Evolutionary conservation across 1,140 invertebrate species (phyloP).

Genomic region (Steinernema feltiae): DNA sequence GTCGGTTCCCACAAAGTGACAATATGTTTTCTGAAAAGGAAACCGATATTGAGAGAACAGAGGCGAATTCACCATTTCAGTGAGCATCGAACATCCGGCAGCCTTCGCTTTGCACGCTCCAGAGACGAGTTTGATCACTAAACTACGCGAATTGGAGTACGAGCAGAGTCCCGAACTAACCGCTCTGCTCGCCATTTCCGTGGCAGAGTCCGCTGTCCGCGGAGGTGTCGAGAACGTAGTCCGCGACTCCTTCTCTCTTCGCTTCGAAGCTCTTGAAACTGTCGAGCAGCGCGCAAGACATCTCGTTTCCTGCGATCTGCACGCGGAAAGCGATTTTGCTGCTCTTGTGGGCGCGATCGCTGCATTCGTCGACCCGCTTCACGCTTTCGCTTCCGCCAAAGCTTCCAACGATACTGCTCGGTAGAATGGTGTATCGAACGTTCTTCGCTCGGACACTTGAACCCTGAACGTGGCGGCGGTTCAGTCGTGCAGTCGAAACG

Average conservation of each 20-base stretch:
- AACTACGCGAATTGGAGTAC: neutral
- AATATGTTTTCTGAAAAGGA: neutral
- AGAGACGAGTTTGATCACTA: constrained; percentile 3
- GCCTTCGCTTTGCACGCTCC: neutral
- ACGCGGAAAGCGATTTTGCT: neutral
- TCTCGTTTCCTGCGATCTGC: neutral
- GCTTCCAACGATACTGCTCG: neutral
- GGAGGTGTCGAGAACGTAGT: neutral
- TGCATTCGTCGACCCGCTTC: neutral
- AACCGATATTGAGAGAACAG: neutral
- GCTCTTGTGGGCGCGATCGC: neutral
- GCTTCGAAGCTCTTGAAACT: neutral
- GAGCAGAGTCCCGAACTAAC: neutral
- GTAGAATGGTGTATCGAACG: neutral
- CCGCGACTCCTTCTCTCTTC: neutral
- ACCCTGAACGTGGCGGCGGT: no score
- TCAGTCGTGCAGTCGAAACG: no score
- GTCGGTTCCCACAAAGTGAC: neutral
- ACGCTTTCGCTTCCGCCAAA: neutral
- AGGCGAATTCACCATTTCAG: neutral
- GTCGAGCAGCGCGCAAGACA: neutral
- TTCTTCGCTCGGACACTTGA: no score
- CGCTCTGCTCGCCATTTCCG: neutral
- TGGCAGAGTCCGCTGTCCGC: neutral
- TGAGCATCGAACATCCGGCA: neutral